These are phyloP conservation scores for Ibidorhyncha struthersii DNA, from an alignment of 2,113 vertebrate species.

Conservation along the genomic window DNA sequence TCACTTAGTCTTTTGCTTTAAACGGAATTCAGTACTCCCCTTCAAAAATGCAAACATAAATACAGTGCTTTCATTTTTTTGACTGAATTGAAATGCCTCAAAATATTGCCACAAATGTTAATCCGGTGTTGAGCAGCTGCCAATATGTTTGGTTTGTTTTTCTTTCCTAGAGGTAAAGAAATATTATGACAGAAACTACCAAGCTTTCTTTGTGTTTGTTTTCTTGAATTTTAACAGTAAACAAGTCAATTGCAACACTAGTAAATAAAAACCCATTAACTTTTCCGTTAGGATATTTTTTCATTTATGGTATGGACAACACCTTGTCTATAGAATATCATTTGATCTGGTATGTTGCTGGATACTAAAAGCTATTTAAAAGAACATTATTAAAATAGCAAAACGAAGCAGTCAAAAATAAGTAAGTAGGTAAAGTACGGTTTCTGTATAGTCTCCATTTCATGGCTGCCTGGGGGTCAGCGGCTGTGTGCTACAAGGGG, in stretches of 20 bases:
- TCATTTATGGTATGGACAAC: not conserved
- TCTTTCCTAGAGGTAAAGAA: slow-evolving; percentile 33
- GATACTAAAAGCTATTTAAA: not conserved
- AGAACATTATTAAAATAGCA: not conserved
- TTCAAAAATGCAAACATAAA: not conserved
- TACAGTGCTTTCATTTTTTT: not conserved
- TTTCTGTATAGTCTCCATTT: fast-evolving
- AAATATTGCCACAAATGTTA: not conserved
- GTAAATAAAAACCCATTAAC: not conserved
- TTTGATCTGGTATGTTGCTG: not conserved
- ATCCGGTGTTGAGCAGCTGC: not conserved
- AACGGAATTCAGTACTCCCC: not conserved
- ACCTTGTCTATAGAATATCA: fast-evolving
- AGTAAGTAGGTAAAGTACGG: fast-evolving
- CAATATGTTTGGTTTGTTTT: not conserved
- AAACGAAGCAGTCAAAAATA: fast-evolving
- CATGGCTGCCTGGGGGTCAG: not conserved
- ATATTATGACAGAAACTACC: not conserved
- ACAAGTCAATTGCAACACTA: not conserved
- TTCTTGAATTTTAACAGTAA: not conserved
- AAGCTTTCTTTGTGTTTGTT: not conserved
- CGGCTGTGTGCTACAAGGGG: not conserved
- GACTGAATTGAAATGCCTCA: not conserved
- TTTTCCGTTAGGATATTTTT: too few relatives aligned
- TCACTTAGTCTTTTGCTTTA: not conserved